Percentiles rank a stretch among this genome's conserved stretches.
Conservation (phyloP, 1,140 invertebrate species). For the Neoseiulus cucumeris region DNA sequence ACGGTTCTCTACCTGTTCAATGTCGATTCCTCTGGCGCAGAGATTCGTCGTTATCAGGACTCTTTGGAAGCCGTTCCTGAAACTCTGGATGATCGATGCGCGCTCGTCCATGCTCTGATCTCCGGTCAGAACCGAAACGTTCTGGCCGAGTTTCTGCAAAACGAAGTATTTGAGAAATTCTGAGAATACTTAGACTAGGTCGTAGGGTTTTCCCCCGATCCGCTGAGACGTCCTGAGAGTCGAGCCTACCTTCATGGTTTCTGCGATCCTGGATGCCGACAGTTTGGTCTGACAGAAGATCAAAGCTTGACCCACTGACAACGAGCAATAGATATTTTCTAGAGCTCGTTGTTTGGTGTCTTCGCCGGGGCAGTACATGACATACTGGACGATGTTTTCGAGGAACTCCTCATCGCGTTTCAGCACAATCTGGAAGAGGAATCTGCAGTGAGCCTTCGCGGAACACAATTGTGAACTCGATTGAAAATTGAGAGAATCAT, state of each 20-base stretch:
- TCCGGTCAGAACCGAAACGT: constrained; percentile 68
- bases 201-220: too few species aligned
- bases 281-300: constrained; percentile 81
- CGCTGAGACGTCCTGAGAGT: too few species aligned
- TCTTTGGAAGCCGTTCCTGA: constrained; percentile 71
- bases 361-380: constrained; percentile 50
- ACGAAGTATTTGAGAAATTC: too few species aligned
- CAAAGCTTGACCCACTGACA: constrained; percentile 90
- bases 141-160: constrained; percentile 56
- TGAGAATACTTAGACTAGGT: too few species aligned
- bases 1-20: constrained; percentile 56
- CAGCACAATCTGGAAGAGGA: constrained; percentile 36
- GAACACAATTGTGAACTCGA: too few species aligned
- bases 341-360: constrained; percentile 69
- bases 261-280: background rate
- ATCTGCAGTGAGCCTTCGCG: too few species aligned
- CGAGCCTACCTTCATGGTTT: background rate
- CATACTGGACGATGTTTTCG: constrained; percentile 91
- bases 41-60: constrained; percentile 98
- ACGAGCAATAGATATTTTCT: constrained; percentile 82
- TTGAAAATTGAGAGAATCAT: too few species aligned
- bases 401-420: constrained; percentile 82
- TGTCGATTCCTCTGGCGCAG: constrained; percentile 72
- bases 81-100: constrained; percentile 71
- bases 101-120: constrained; percentile 81